Base-by-base conservation (phyloP, 2,797 vertebrate genomes). In the Chaetodon trifasciatus region DNA sequence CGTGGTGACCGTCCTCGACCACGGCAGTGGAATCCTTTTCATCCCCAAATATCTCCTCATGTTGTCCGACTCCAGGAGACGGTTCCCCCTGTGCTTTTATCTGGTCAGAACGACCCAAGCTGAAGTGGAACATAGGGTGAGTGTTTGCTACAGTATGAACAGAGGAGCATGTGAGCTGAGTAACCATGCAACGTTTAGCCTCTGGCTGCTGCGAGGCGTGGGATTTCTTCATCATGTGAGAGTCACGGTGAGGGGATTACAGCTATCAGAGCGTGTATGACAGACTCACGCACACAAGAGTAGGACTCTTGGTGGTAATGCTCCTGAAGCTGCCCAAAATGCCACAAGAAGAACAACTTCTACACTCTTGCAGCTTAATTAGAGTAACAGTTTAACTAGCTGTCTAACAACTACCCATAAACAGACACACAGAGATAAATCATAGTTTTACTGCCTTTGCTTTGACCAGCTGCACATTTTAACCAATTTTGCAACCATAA, bases 201-300 rank as follows among this genome's bases (percentile, higher is more conserved):
- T 60, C 21, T 6, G 85, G 89, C 86, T 57, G 82, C 77, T 82
- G 76, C 4, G 53, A 70, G 82, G 77, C 40, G 65, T 80, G 56
- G 83, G 86, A 86, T 89, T 93, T 84, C 57, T 78, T 64, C 78
- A 91, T 95, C 95, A 96, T 95, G 94, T 95, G 95, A 95, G 92
- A 94, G 94, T 95, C 95, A 96, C 91, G 87, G 82, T 85, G 80
- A 49, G 81, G 77, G 85, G 94, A 95, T 95, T 94, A 75, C 11
- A 16, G 53, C 37, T 62, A 70, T 76, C 68, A 73, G 57, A 92
- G 85, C 73, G 8, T 71, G 74, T 69, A 37, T 40, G 72, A 78
- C 57, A 74, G 6, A 64, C 60, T 42, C 71, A 15, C 52, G 66
- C 40, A 56, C 61, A 56, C 28, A 28, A n/a, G 11, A 50, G 19